A percentile compares a stretch with the other conserved stretches of the same genome.
phyloP scores from a whole-genome alignment of 2,797 vertebrate species.

The Sebastes iracundus region DNA sequence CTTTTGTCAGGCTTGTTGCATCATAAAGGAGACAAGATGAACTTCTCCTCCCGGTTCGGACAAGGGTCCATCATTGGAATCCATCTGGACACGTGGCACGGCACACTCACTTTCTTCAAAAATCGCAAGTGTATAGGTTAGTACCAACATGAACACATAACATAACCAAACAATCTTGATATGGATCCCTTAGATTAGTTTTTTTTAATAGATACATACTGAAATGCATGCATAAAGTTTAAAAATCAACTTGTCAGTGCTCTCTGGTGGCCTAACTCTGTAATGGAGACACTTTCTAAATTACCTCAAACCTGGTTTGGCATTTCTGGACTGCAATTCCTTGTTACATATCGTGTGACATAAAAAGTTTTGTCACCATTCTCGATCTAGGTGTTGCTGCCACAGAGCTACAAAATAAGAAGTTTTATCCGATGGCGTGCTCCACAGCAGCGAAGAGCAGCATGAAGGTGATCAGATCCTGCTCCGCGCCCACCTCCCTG shows the following conservation, averaged over 20 bases:
- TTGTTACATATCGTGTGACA: too few relatives aligned
- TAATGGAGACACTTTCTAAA: too few relatives aligned
- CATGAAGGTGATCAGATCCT: conserved; percentile 98
- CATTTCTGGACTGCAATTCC: too few relatives aligned
- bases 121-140: conserved; percentile 96
- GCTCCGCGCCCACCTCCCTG: conserved; percentile 91
- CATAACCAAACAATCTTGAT: not conserved
- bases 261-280: too few relatives aligned
- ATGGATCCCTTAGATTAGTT: not conserved
- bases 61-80: conserved; percentile 98
- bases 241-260: too few relatives aligned
- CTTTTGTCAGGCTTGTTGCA: conserved; percentile 88
- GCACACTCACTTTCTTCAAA: conserved; percentile 96
- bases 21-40: conserved; percentile 94
- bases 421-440: conserved; percentile 96
- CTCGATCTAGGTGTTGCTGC: conserved; percentile 88
- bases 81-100: conserved; percentile 96
- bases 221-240: not conserved
- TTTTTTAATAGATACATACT: not conserved
- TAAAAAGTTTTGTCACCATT: not conserved
- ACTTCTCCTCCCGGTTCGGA: conserved; percentile 93
- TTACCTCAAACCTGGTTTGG: too few relatives aligned
- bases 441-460: conserved; percentile 97
- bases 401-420: conserved; percentile 92
- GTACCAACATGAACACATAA: conserved; percentile 25